Evolutionary conservation across 1,140 invertebrate genomes (phyloP).

Genomic region (Nephila pilipes): DNA sequence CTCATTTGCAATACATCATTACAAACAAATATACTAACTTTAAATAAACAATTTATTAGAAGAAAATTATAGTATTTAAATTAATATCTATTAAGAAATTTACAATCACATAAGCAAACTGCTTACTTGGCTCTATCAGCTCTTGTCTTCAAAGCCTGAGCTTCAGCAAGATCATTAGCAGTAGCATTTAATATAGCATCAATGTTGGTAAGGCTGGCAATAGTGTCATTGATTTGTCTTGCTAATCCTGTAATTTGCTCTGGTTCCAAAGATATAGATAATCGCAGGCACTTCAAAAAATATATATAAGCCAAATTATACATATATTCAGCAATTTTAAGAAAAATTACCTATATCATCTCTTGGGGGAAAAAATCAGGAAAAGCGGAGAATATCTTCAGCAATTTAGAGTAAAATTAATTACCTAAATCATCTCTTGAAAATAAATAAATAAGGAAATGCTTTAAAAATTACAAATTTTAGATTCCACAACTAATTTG

Average conservation of each 20-base stretch:
- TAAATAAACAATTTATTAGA: no score
- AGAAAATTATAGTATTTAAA: no score
- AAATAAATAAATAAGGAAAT: no score
- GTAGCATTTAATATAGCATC: slow-evolving; percentile 94
- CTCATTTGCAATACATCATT: no score
- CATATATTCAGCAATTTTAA: background rate
- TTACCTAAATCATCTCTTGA: no score
- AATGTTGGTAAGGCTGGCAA: slow-evolving; percentile 92
- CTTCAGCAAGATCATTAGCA: slow-evolving; percentile 87
- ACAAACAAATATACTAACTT: no score
- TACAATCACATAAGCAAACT: slow-evolving; percentile 20
- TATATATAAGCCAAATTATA: background rate
- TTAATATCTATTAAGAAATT: no score
- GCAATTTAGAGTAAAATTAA: background rate
- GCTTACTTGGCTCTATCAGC: slow-evolving; percentile 89
- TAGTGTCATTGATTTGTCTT: slow-evolving; percentile 91
- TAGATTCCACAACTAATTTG: no score
- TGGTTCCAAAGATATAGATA: slow-evolving; percentile 87
- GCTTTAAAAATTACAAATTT: no score
- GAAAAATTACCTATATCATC: background rate
- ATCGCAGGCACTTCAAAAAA: slow-evolving; percentile 76
- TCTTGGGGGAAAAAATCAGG: background rate
- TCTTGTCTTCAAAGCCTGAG: slow-evolving; percentile 87
- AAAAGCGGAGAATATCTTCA: background rate
- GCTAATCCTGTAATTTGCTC: slow-evolving; percentile 92